phyloP scores from a whole-genome alignment of 2,113 vertebrate genomes.

The Kobus ellipsiprymnus region DNA sequence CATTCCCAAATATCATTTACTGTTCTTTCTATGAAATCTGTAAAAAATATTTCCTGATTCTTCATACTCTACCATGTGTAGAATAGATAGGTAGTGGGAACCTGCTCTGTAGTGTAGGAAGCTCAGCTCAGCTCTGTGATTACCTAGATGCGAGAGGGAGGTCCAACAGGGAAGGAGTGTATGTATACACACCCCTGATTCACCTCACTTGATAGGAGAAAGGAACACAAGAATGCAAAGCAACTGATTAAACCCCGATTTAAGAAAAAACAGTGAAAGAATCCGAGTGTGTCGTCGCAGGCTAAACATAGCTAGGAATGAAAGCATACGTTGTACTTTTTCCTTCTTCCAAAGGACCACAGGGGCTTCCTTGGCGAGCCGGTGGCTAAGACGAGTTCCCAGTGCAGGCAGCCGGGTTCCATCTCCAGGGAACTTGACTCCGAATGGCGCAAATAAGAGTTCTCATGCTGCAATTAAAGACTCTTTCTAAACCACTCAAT shows the following conservation, averaged over 20 bases:
- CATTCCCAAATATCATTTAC: background rate
- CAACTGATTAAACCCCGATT: background rate
- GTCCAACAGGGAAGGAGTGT: background rate
- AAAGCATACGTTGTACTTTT: background rate
- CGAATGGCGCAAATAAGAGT: accelerated
- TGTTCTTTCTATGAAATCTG: background rate
- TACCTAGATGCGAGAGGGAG: background rate
- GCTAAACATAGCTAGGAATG: background rate
- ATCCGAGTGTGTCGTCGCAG: background rate
- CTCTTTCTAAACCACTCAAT: background rate
- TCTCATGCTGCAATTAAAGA: background rate
- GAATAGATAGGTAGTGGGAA: background rate
- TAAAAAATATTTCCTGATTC: background rate
- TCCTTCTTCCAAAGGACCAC: background rate
- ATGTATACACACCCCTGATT: background rate
- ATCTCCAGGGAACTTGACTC: background rate
- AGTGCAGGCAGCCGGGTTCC: background rate
- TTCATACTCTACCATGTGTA: background rate
- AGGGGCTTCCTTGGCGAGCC: background rate
- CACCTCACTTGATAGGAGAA: background rate
- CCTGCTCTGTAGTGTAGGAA: background rate
- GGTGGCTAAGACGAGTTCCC: background rate
- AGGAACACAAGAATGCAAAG: background rate
- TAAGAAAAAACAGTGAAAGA: background rate
- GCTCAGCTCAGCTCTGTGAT: background rate